Conservation (phyloP, 53 echinoderm and acorn worm genomes). For the Actinopyga echinites region DNA sequence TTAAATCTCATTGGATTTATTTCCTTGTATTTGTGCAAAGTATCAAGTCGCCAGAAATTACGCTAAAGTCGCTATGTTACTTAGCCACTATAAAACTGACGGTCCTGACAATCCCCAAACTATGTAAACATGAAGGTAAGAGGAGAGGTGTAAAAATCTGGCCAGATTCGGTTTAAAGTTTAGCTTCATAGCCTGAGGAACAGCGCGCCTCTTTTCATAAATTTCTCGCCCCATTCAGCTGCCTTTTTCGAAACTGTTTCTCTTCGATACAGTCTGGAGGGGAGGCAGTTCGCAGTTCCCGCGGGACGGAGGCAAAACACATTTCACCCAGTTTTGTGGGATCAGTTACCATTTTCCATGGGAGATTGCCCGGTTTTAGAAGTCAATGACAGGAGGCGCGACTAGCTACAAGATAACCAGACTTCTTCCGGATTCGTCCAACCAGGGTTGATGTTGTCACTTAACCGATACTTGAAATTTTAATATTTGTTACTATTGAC, state of each 20-base stretch:
- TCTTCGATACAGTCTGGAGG: conserved; percentile 29
- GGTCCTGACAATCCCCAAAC: conserved; percentile 14
- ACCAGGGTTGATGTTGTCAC: too few species aligned
- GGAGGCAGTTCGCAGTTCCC: conserved; percentile 13
- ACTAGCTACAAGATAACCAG: too few species aligned
- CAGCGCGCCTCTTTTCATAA: background rate
- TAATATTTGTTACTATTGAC: too few species aligned
- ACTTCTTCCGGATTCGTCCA: too few species aligned
- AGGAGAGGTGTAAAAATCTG: conserved; percentile 31
- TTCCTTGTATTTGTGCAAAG: conserved; percentile 38
- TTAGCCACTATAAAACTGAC: conserved; percentile 33
- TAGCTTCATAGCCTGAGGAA: conserved; percentile 3
- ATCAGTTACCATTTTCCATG: conserved; percentile 29
- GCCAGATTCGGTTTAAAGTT: conserved; percentile 14
- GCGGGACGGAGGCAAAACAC: conserved; percentile 26
- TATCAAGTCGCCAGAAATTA: conserved; percentile 30
- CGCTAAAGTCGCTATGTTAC: conserved; percentile 39
- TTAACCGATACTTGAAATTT: too few species aligned
- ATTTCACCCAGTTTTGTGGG: conserved; percentile 36
- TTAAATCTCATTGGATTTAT: conserved; percentile 9
- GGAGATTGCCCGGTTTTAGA: conserved; percentile 21
- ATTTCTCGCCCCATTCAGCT: background rate
- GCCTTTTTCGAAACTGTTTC: conserved; percentile 24
- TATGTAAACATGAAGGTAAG: conserved; percentile 17
- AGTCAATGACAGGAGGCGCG: conserved; percentile 23